Percentiles rank a stretch among this genome's conserved stretches.
phyloP scores from a whole-genome alignment of 2,113 vertebrate genomes.

The Leptobrachium leishanense region DNA sequence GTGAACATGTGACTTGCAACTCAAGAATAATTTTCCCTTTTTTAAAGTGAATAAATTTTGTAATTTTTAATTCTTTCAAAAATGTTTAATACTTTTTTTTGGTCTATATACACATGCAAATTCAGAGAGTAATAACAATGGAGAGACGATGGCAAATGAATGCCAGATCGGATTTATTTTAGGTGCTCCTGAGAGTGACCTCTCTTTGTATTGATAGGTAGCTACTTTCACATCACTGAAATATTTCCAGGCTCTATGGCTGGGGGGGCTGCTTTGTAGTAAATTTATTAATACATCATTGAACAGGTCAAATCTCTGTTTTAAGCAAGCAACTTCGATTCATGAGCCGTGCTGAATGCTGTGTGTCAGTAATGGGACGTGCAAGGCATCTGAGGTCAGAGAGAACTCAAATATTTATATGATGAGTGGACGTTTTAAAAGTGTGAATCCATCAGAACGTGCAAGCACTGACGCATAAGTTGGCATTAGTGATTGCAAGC shows the following conservation, averaged over 20 bases:
- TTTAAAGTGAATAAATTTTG: no score
- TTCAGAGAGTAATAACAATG: no score
- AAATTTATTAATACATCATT: constrained; percentile 17
- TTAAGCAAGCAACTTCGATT: constrained; percentile 5
- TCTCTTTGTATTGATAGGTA: neutral
- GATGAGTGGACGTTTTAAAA: constrained; percentile 25
- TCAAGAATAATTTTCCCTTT: no score
- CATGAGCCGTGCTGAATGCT: neutral
- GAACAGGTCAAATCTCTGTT: neutral
- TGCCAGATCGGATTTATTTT: no score
- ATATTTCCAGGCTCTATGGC: neutral
- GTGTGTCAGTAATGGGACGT: constrained; percentile 20
- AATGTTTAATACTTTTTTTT: no score
- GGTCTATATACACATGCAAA: no score
- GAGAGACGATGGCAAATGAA: no score
- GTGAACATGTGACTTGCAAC: no score
- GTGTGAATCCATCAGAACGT: neutral
- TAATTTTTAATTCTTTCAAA: no score
- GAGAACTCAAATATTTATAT: constrained; percentile 29
- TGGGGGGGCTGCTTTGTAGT: neutral
- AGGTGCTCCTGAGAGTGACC: no score
- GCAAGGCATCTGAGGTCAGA: constrained; percentile 25
- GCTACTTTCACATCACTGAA: neutral
- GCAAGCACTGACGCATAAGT: no score
- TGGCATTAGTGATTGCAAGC: no score